These are phyloP conservation scores for Manduca sexta DNA, from an alignment of 1,140 invertebrate species.

Conservation along the genomic window DNA sequence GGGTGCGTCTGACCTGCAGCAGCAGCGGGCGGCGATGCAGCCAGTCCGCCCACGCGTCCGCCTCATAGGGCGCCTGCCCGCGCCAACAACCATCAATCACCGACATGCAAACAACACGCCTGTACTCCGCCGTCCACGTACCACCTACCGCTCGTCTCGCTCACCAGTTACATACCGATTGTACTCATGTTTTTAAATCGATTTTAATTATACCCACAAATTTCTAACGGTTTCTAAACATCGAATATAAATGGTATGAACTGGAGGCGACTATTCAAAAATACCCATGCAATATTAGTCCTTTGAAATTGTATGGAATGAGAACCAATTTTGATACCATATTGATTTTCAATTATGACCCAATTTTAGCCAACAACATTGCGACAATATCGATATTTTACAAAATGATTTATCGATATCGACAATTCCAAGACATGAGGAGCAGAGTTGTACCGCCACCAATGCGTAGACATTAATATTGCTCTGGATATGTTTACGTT, in stretches of 20 bases:
- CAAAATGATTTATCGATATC: too few species aligned
- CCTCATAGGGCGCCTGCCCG: constrained; percentile 65
- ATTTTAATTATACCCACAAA: not conserved
- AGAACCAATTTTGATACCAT: too few species aligned
- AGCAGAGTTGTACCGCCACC: constrained; percentile 40
- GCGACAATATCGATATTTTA: too few species aligned
- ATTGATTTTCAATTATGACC: too few species aligned
- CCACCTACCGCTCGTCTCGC: constrained; percentile 22
- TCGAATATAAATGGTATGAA: constrained; percentile 11
- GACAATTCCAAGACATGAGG: too few species aligned
- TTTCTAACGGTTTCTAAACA: not conserved
- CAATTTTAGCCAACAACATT: too few species aligned
- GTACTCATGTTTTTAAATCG: not conserved
- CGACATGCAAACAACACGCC: constrained; percentile 66
- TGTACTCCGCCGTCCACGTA: constrained; percentile 34
- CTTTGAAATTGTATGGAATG: constrained; percentile 3
- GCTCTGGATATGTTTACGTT: constrained; percentile 49
- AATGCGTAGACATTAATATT: constrained; percentile 56
- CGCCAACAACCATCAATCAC: constrained; percentile 56
- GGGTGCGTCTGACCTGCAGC: constrained; percentile 79
- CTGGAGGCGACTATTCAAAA: constrained; percentile 25
- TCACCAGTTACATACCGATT: not conserved
- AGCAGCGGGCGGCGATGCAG: constrained; percentile 81
- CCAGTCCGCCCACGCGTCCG: constrained; percentile 74
- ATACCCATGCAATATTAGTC: constrained; percentile 70